These are phyloP conservation scores for Turritopsis rubra DNA, from an alignment of 30 jellyfish, hydroid and myxozoan genomes.

Conservation along the genomic window DNA sequence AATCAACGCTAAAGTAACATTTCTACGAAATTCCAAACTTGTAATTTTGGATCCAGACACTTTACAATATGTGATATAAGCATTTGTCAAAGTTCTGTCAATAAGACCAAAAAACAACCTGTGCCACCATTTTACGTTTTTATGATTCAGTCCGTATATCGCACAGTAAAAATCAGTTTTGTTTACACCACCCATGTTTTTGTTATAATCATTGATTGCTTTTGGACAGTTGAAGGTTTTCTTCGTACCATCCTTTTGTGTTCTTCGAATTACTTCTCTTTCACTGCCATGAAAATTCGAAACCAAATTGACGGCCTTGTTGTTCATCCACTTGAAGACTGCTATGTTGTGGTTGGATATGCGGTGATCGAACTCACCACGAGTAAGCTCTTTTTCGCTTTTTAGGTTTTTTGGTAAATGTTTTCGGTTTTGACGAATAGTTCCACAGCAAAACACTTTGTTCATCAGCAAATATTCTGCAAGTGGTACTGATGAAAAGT, in stretches of 20 bases:
- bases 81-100: constrained; percentile 48
- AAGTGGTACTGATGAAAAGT: constrained; percentile 50
- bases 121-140: constrained; percentile 62
- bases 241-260: constrained; percentile 37
- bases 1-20: too few relatives aligned
- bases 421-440: constrained; percentile 42
- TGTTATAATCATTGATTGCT: too few relatives aligned
- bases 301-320: constrained; percentile 43
- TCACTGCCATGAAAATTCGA: constrained; percentile 63
- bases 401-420: constrained; percentile 31
- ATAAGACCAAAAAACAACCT: constrained; percentile 36
- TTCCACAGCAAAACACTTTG: constrained; percentile 43
- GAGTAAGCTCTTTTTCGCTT: constrained; percentile 46
- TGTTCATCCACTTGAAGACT: constrained; percentile 56
- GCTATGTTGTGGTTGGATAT: constrained; percentile 32
- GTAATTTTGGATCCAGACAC: constrained; percentile 36
- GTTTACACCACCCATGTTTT: too few relatives aligned
- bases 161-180: too few relatives aligned
- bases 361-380: constrained; percentile 47
- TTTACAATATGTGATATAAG: too few relatives aligned
- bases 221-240: too few relatives aligned
- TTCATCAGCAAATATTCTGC: constrained; percentile 31
- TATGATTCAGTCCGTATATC: too few relatives aligned
- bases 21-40: too few relatives aligned
- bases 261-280: constrained; percentile 20